Base-by-base conservation (phyloP, 2,113 vertebrate genomes). In the Rhea americana region DNA sequence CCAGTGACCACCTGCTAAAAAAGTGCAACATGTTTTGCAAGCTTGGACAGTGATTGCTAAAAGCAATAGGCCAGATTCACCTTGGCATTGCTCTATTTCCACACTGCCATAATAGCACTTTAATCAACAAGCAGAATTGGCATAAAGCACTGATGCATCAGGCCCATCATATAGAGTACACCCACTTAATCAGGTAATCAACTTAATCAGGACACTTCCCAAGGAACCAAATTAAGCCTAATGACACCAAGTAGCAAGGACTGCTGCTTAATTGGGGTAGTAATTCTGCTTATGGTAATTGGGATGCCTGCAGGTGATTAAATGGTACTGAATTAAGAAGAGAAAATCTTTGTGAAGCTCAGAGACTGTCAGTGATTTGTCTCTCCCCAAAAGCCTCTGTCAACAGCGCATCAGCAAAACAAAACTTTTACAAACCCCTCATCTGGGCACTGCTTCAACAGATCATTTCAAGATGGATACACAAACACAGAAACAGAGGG, bases 171-270 rank as follows among this genome's bases (percentile, higher is more conserved):
- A 92, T 45, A 94, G 82, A 94, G 93, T 94, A 96, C 94, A 93
- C 96, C 93, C 95, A 95, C 95, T 97, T 97, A 96, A 96, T 97
- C 96, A 96, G 96, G 97, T 97, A 97, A 97, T 97, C 97, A 96
- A 92, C 93, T 97, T 96, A 97, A 97, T 97, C 96, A 96, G 96
- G 96, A 97, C 94, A 96, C 96, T 97, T 97, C 96, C 96, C 97
- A 96, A 96, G 96, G 93, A 97, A 97, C 95, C 97, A 97, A 97
- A 97, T 97, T 97, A 97, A 97, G 96, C 93, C 95, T 97, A 97
- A 97, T 97, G 96, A 97, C 85, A 97, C 93, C 74, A 78, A 96
- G 90, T 97, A 93, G 97, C 94, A 96, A 81, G 96, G 96, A 94
- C 96, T 96, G 96, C 89, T 94, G 95, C 96, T 97, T 97, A 97